Percentiles rank a stretch among this genome's conserved stretches.
These are phyloP conservation scores for Limnephilus rhombicus DNA, from an alignment of 2,888 invertebrate genomes.

Conservation along the genomic window DNA sequence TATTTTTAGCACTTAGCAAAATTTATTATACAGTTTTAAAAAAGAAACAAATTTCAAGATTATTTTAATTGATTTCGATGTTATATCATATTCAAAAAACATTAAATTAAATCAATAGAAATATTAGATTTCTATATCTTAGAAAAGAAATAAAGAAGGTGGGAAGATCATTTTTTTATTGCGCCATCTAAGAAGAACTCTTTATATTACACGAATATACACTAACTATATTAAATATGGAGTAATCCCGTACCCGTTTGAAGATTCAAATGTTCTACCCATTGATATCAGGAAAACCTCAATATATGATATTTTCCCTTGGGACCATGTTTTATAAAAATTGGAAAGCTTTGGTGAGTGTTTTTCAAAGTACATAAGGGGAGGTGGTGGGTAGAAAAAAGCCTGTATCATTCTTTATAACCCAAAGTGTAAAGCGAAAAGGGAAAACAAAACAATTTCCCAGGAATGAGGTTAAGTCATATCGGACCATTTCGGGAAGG, in stretches of 20 bases:
- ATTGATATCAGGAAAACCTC: background rate
- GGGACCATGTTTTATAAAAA: background rate
- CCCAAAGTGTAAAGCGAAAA: background rate
- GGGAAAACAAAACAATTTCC: background rate
- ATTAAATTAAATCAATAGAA: no score
- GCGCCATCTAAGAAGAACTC: no score
- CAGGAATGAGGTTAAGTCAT: constrained; percentile 15
- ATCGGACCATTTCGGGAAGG: background rate
- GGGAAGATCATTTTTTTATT: no score
- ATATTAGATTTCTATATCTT: no score
- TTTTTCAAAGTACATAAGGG: background rate
- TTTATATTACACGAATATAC: no score
- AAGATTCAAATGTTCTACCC: background rate
- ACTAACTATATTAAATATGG: no score
- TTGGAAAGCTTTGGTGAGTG: background rate
- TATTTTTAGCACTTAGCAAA: no score
- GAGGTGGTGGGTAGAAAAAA: background rate
- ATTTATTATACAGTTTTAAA: no score
- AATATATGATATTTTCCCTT: background rate
- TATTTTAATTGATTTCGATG: no score
- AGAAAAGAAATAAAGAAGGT: no score
- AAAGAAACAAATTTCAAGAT: no score
- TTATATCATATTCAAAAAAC: no score
- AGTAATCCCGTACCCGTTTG: background rate
- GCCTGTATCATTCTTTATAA: background rate